These are phyloP conservation scores for Actinemys pallida DNA, from an alignment of 2,113 vertebrate species.

Conservation along the genomic window DNA sequence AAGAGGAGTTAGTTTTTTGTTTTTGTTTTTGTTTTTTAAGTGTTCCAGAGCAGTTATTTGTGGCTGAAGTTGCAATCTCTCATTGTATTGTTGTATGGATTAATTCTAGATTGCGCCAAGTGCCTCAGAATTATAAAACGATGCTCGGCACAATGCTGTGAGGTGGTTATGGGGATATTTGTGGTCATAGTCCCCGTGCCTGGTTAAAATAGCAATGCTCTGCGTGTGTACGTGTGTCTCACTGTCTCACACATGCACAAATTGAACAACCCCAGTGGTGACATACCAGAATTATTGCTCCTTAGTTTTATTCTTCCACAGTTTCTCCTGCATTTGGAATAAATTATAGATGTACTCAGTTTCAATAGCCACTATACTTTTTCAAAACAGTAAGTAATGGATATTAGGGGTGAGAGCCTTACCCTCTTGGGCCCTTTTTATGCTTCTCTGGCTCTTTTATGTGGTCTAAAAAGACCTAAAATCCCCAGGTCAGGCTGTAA, in stretches of 20 bases:
- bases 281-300: not conserved
- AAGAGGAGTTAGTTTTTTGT: not conserved
- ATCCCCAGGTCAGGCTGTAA: not conserved
- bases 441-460: too few relatives aligned
- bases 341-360: not conserved
- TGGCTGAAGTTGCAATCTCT: not conserved
- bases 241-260: not conserved
- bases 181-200: not conserved
- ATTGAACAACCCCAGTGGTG: not conserved
- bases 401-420: not conserved
- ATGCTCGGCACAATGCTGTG: not conserved
- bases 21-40: not conserved
- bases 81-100: slow-evolving; percentile 49
- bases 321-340: not conserved
- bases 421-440: not conserved
- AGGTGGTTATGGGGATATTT: not conserved
- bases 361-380: not conserved
- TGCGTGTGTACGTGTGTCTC: not conserved
- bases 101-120: slow-evolving; percentile 6
- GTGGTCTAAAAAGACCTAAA: not conserved
- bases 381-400: rapidly evolving
- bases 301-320: slow-evolving; percentile 13
- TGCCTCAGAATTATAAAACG: not conserved
- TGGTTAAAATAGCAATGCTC: not conserved
- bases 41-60: slow-evolving; percentile 18